Percentiles rank a stretch among this genome's conserved stretches.
Evolutionary conservation across 2,797 vertebrate genomes (phyloP).

Genomic region (Sciurus vulgaris): DNA sequence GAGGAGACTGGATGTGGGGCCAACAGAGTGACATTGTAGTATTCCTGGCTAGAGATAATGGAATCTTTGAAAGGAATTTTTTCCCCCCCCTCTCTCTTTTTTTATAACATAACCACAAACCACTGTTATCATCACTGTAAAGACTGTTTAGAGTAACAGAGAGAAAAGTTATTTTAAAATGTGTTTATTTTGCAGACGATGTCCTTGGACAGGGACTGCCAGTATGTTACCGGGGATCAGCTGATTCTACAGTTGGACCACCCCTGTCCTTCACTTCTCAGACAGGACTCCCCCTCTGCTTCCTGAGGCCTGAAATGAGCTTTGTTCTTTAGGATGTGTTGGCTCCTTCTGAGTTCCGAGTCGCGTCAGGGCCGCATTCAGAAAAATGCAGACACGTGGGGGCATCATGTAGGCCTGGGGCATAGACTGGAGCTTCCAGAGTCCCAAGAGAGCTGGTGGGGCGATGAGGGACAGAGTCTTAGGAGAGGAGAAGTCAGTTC

Average conservation of each 20-base stretch:
- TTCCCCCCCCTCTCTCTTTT: background rate
- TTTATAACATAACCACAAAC: background rate
- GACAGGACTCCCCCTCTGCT: background rate
- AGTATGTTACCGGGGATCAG: background rate
- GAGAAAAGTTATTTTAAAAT: conserved; percentile 70
- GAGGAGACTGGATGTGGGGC: background rate
- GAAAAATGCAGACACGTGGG: background rate
- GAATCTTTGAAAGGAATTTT: conserved; percentile 60
- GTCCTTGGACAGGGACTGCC: conserved; percentile 21
- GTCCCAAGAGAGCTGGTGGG: background rate
- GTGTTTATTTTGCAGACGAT: conserved; percentile 62
- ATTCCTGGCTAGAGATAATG: conserved; percentile 18
- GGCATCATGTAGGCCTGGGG: background rate
- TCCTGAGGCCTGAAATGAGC: background rate
- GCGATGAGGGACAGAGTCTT: background rate
- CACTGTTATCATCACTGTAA: background rate
- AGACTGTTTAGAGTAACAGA: conserved; percentile 44
- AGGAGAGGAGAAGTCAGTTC: background rate
- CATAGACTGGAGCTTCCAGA: background rate
- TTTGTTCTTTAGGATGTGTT: conserved; percentile 38
- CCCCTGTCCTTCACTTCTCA: background rate
- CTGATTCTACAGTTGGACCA: background rate
- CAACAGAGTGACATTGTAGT: background rate
- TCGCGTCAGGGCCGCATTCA: background rate
- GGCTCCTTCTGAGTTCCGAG: background rate